These are phyloP conservation scores for Epiblema foenella DNA, from an alignment of 2,888 invertebrate species.

Conservation along the genomic window DNA sequence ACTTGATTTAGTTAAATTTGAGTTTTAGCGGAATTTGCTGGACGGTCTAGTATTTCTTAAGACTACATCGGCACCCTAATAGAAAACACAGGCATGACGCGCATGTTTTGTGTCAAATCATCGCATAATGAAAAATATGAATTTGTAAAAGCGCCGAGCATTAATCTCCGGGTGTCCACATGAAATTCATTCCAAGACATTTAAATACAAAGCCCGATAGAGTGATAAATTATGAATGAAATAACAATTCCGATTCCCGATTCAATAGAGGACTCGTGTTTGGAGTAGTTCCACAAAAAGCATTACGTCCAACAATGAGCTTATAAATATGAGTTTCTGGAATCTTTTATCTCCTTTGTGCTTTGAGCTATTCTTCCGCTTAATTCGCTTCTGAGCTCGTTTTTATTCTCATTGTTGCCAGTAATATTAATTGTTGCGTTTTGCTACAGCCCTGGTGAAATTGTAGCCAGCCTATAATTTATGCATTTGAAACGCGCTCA, in stretches of 20 bases:
- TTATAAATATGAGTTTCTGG: slow-evolving; percentile 78
- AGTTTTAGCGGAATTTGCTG: not conserved
- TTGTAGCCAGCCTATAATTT: slow-evolving; percentile 62
- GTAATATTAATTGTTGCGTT: slow-evolving; percentile 64
- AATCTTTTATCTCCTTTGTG: slow-evolving; percentile 65
- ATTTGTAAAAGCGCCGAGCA: slow-evolving; percentile 63
- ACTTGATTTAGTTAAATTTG: slow-evolving; percentile 7
- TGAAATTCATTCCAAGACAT: slow-evolving; percentile 70
- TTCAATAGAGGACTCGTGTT: slow-evolving; percentile 69
- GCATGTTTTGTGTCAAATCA: slow-evolving; percentile 77
- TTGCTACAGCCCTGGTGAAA: slow-evolving; percentile 61
- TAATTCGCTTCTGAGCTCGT: slow-evolving; percentile 59
- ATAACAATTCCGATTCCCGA: slow-evolving; percentile 69
- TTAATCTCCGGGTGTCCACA: slow-evolving; percentile 71
- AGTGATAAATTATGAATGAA: slow-evolving; percentile 81
- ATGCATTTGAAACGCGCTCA: slow-evolving; percentile 63
- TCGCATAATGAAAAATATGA: slow-evolving; percentile 76
- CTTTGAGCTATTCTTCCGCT: slow-evolving; percentile 58
- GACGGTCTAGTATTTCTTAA: slow-evolving; percentile 52
- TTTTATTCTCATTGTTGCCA: slow-evolving; percentile 64
- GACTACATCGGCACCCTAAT: slow-evolving; percentile 60
- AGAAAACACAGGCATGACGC: slow-evolving; percentile 70
- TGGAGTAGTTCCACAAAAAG: slow-evolving; percentile 70
- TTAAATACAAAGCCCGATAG: slow-evolving; percentile 78
- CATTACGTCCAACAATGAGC: slow-evolving; percentile 73